phyloP scores from a whole-genome alignment of 2,113 vertebrate genomes.

The Prionailurus viverrinus region DNA sequence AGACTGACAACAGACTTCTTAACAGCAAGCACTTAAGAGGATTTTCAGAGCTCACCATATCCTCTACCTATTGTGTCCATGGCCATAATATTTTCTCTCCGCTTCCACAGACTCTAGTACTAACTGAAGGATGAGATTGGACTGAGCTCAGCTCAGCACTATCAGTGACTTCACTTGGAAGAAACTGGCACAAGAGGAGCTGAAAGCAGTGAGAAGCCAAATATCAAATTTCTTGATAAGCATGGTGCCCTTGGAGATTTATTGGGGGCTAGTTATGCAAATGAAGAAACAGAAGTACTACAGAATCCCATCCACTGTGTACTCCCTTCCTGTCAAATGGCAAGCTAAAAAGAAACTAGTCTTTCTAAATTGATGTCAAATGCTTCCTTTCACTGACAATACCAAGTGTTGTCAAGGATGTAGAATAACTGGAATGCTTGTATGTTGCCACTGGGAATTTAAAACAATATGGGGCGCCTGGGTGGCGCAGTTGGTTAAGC shows the following conservation, averaged over 20 bases:
- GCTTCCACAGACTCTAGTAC: not conserved
- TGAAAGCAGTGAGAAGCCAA: not conserved
- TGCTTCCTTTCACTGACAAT: not conserved
- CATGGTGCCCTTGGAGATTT: not conserved
- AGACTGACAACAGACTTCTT: not conserved
- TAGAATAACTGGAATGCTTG: not conserved
- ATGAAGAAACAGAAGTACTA: not conserved
- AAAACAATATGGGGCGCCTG: not conserved
- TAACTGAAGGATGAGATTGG: not conserved
- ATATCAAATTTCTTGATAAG: not conserved
- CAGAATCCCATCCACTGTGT: not conserved
- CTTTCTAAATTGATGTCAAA: not conserved
- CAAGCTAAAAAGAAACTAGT: not conserved
- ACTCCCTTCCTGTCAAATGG: not conserved
- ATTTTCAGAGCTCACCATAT: not conserved
- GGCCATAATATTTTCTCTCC: not conserved
- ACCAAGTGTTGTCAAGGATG: not conserved
- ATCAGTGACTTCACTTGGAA: not conserved
- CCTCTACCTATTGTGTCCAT: not conserved
- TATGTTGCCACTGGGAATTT: not conserved
- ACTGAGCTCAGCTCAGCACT: not conserved
- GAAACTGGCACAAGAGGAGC: not conserved
- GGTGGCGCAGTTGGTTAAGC: too few relatives aligned
- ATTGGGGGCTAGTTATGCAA: not conserved
- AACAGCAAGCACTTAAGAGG: not conserved